Percentiles rank a stretch among this genome's conserved stretches.
These are phyloP conservation scores for Platycercus adscitus DNA, from an alignment of 2,113 vertebrate species.

Conservation along the genomic window DNA sequence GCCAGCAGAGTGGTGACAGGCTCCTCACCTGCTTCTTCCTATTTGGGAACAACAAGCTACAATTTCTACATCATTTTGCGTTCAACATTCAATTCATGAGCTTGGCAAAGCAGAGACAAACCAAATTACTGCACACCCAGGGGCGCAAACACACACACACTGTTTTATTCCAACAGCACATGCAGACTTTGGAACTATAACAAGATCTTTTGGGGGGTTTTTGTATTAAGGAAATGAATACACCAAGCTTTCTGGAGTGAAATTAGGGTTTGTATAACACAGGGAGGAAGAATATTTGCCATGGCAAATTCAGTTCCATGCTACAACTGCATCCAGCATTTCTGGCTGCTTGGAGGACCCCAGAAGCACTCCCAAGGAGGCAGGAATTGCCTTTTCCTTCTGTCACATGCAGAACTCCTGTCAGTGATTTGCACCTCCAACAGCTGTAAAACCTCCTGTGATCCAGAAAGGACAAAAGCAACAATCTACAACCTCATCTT, in stretches of 20 bases:
- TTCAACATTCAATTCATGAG: background rate
- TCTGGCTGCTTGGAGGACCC: background rate
- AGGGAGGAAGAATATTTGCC: background rate
- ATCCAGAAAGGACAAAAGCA: background rate
- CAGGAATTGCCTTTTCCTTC: background rate
- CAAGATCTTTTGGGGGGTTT: background rate
- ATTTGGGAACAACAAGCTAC: background rate
- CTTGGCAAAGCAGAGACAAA: background rate
- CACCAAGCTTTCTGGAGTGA: background rate
- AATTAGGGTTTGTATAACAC: background rate
- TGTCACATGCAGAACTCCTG: background rate
- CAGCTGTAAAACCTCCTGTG: background rate
- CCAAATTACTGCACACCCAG: background rate
- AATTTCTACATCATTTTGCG: background rate
- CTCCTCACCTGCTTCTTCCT: background rate
- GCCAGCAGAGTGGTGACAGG: background rate
- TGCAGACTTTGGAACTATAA: background rate
- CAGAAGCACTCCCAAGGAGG: background rate
- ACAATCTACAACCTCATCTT: background rate
- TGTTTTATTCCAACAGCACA: background rate
- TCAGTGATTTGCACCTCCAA: background rate
- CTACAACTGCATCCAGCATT: background rate
- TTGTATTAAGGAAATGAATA: background rate
- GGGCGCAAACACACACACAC: background rate
- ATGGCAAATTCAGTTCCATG: background rate